phyloP scores from a whole-genome alignment of 2,113 vertebrate genomes.

The Montifringilla adamsi region DNA sequence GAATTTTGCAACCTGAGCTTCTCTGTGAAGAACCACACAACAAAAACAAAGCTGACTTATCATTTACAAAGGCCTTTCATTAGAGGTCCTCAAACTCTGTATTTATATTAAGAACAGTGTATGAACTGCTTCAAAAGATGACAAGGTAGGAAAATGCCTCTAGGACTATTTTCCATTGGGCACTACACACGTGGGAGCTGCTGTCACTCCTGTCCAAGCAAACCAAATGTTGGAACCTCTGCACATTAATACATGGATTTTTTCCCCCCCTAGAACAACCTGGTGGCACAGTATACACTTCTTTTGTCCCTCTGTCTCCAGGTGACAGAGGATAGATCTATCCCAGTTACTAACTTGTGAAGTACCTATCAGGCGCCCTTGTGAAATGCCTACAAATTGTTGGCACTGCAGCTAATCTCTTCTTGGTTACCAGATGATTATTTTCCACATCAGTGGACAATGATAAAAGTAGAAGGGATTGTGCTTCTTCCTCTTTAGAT shows the following conservation, averaged over 20 bases:
- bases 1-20: background rate
- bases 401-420: constrained; percentile 36
- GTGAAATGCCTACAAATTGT: background rate
- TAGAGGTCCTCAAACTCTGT: background rate
- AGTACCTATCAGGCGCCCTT: background rate
- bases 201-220: background rate
- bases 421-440: constrained; percentile 37
- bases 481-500: background rate
- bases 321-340: background rate
- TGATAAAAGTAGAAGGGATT: constrained; percentile 9
- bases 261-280: background rate
- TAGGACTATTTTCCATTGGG: background rate
- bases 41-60: background rate
- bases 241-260: background rate
- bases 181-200: background rate
- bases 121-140: background rate
- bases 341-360: background rate
- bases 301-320: background rate
- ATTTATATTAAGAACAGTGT: background rate
- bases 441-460: constrained; percentile 37
- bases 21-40: background rate
- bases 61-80: background rate
- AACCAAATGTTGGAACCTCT: background rate
- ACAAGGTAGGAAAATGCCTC: background rate
- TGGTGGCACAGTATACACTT: background rate